These are phyloP conservation scores for Ochropleura plecta DNA, from an alignment of 2,888 invertebrate genomes.

Conservation along the genomic window DNA sequence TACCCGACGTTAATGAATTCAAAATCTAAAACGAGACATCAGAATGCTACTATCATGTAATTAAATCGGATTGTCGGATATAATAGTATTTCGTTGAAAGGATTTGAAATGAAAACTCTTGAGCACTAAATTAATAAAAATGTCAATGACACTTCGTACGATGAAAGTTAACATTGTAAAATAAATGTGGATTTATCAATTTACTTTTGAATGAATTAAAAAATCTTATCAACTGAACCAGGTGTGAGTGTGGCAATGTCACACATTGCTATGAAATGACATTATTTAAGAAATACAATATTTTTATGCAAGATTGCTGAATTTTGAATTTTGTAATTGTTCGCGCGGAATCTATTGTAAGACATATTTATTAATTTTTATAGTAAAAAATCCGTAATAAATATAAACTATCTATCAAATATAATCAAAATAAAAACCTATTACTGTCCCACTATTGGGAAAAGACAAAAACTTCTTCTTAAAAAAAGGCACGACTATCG, in stretches of 20 bases:
- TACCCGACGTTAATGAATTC: constrained; percentile 41
- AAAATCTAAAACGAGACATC: constrained; percentile 28
- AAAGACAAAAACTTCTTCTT: too few species aligned
- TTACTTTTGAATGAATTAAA: background rate
- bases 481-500: too few species aligned
- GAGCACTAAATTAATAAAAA: background rate
- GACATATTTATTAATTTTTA: background rate
- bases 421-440: too few species aligned
- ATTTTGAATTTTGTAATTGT: background rate
- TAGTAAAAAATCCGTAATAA: background rate
- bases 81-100: constrained; percentile 3
- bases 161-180: background rate
- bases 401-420: background rate
- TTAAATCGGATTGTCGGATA: constrained; percentile 6
- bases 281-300: background rate
- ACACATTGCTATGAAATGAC: background rate
- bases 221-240: background rate
- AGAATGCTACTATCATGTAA: constrained; percentile 12
- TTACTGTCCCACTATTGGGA: too few species aligned
- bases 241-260: background rate
- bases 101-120: background rate
- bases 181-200: background rate
- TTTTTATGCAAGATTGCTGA: background rate
- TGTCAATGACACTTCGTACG: constrained; percentile 1
- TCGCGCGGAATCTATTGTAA: background rate